Conservation (phyloP, 2,797 vertebrate genomes). For the Intellagama lesueurii region DNA sequence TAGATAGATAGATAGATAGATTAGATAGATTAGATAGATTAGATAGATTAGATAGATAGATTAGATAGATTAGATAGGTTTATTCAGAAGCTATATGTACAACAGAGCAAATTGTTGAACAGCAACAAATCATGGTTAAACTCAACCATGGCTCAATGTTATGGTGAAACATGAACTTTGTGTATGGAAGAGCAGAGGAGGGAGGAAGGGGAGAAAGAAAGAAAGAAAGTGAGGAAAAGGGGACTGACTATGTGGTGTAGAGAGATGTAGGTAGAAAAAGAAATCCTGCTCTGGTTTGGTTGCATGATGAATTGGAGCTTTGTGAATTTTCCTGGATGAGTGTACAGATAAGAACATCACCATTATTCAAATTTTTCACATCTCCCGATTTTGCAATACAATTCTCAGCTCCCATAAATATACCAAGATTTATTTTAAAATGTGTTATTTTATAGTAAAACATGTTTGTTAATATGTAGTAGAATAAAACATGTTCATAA, state of each 20-base stretch:
- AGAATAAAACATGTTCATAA: not conserved
- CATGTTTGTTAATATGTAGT: not conserved
- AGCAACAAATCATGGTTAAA: not conserved
- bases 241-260: too few species aligned
- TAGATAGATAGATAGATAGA: too few species aligned
- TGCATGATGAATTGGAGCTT: not conserved
- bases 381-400: not conserved
- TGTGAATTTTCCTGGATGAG: not conserved
- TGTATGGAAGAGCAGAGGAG: too few species aligned
- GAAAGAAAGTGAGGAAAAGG: not conserved
- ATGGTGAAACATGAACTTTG: too few species aligned
- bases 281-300: not conserved
- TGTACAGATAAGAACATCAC: not conserved
- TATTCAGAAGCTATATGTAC: not conserved
- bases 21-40: too few species aligned
- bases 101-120: too few species aligned
- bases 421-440: not conserved
- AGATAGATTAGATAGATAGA: too few species aligned
- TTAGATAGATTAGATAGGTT: too few species aligned
- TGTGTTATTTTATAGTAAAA: not conserved
- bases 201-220: not conserved
- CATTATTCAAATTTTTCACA: not conserved
- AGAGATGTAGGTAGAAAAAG: not conserved
- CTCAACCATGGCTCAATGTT: too few species aligned
- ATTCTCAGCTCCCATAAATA: not conserved